Percentiles rank a stretch among this genome's conserved stretches.
Evolutionary conservation across 2,888 invertebrate species (phyloP).

Genomic region (Meteorus colon): DNA sequence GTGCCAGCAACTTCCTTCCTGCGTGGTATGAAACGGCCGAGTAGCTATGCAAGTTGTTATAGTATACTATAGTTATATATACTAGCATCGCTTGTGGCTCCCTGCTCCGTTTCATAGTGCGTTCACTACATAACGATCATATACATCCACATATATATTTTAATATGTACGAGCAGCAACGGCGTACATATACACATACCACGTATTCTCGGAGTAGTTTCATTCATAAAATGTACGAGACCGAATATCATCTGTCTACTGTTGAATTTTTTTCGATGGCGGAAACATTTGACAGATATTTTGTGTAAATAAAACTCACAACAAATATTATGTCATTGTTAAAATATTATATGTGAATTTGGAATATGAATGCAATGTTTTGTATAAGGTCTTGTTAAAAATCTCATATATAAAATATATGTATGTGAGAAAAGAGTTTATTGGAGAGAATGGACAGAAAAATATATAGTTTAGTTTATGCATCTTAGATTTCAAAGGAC

Average conservation of each 20-base stretch:
- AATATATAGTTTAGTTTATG: background rate
- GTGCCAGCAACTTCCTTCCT: slow-evolving; percentile 63
- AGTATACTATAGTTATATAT: slow-evolving; percentile 31
- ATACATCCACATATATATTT: no score
- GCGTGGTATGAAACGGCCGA: slow-evolving; percentile 59
- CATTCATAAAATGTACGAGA: slow-evolving; percentile 66
- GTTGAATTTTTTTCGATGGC: no score
- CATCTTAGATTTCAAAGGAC: slow-evolving; percentile 61
- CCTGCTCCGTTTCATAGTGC: background rate
- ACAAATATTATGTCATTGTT: slow-evolving; percentile 42
- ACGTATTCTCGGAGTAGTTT: slow-evolving; percentile 58
- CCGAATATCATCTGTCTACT: slow-evolving; percentile 8
- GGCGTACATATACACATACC: background rate
- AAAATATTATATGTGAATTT: background rate
- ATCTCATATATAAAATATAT: background rate
- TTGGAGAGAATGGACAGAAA: slow-evolving; percentile 8
- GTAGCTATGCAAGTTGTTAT: slow-evolving; percentile 60
- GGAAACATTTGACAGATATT: no score
- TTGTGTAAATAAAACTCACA: no score
- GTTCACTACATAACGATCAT: background rate
- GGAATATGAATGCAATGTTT: no score
- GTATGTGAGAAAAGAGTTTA: slow-evolving; percentile 1
- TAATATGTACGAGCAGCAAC: no score
- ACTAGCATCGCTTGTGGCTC: slow-evolving; percentile 28
- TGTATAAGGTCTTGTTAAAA: background rate